Evolutionary conservation across 2,113 vertebrate species (phyloP), one percentile per base, ranked within the genome.

Genomic region (Pachycephala philippinensis): DNA sequence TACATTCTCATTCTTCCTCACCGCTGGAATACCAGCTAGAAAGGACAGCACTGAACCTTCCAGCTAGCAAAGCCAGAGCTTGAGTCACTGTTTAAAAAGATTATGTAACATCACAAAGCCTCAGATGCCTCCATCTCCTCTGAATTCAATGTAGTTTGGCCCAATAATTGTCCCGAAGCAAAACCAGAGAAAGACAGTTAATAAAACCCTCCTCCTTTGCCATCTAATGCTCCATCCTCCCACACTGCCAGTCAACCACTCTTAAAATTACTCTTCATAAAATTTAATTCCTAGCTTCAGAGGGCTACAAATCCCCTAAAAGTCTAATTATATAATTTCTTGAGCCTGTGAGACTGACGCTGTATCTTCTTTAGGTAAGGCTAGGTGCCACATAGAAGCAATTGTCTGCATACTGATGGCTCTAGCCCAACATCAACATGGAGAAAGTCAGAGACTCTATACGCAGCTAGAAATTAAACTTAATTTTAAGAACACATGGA

Each of bases 401-500:
- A 61, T 59, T 95, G 91, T 90, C 90, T 93, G 59, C 50, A 77
- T 49, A 45, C 40, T 57, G 40, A 74, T 97, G 95, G 97, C 95
- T 93, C 35, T 49, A 52, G 61, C 57, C 95, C 93, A 97, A 96
- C 31, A 95, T 60, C 96, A 96, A 96, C 72, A 94, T 2, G 47
- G 53, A 93, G 47, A n/a, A 92, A 93, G 42, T 74, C 56, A 88
- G 81, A 87, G 65, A 84, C 84, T 79, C 75, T 77, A 63, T 39
- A 93, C 56, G 49, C 54, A 89, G 61, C 39, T 76, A 80, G 77
- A 93, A 96, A 93, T 85, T 91, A 92, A 94, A 81, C 63, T 78
- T 83, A 71, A 95, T 89, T 97, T 96, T 88, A 80, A 90, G 92
- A 88, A 93, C 64, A 75, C 69, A 26, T 26, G 16, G 54, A 89